phyloP scores from a whole-genome alignment of 1,140 invertebrate species.

The Lethrus apterus region DNA sequence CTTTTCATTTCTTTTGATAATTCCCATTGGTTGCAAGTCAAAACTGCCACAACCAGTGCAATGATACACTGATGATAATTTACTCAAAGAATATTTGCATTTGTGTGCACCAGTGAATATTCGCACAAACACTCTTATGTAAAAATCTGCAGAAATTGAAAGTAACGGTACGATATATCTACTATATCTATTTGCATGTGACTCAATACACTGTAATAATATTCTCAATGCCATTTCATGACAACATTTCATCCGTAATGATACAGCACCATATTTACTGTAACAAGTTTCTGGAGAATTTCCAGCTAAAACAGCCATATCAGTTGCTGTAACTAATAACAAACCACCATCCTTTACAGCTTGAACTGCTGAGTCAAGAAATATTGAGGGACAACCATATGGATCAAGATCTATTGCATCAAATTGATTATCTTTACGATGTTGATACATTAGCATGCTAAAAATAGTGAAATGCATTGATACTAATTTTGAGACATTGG shows the following conservation, averaged over 20 bases:
- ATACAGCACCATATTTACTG: conserved; percentile 88
- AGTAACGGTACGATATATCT: conserved; percentile 87
- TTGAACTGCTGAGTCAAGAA: conserved; percentile 88
- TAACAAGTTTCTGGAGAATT: conserved; percentile 88
- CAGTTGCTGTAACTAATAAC: conserved; percentile 94
- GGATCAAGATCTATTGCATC: conserved; percentile 95
- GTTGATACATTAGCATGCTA: conserved; percentile 79
- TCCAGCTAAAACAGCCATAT: conserved; percentile 95
- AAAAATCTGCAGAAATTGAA: conserved; percentile 94
- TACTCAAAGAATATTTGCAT: conserved; percentile 70
- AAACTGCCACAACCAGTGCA: conserved; percentile 82
- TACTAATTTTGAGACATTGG: no score
- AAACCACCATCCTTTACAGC: conserved; percentile 69
- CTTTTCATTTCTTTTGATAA: conserved; percentile 51
- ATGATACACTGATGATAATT: conserved; percentile 79
- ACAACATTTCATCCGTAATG: conserved; percentile 78
- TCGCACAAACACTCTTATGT: conserved; percentile 89
- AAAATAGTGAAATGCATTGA: conserved; percentile 32
- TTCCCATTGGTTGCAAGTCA: conserved; percentile 69
- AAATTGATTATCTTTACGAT: conserved; percentile 64
- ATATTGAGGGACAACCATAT: conserved; percentile 90
- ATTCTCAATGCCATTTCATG: conserved; percentile 97
- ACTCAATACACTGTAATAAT: conserved; percentile 81
- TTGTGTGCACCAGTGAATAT: conserved; percentile 69
- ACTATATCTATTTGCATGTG: conserved; percentile 86